phyloP scores from a whole-genome alignment of 2,113 vertebrate genomes.

The Pangasianodon hypophthalmus region DNA sequence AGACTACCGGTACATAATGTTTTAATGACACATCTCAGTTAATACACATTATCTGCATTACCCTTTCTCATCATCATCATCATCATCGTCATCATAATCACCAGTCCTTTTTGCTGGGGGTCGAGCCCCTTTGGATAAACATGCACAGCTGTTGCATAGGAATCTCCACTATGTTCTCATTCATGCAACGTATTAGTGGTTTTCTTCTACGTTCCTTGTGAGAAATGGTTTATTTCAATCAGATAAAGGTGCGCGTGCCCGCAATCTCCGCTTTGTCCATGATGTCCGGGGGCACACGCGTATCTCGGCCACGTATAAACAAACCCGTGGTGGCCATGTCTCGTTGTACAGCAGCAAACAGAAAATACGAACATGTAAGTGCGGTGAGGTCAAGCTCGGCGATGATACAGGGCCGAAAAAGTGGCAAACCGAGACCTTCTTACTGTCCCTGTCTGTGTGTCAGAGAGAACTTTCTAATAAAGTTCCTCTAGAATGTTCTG shows the following conservation, averaged over 20 bases:
- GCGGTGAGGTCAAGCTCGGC: constrained; percentile 53
- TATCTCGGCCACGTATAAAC: constrained; percentile 20
- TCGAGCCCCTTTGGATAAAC: constrained; percentile 58
- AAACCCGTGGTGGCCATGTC: constrained; percentile 34
- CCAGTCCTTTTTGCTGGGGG: constrained; percentile 49
- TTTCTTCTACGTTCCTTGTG: constrained; percentile 55
- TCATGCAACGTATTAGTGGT: constrained; percentile 62
- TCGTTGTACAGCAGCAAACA: constrained; percentile 43
- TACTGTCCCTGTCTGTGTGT: background rate
- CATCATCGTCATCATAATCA: constrained; percentile 43
- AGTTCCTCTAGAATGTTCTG: constrained; percentile 17
- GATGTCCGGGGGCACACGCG: constrained; percentile 18
- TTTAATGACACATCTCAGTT: constrained; percentile 61
- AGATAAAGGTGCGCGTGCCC: constrained; percentile 40
- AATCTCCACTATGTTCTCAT: constrained; percentile 62
- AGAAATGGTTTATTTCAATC: constrained; percentile 54
- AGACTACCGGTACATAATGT: constrained; percentile 59
- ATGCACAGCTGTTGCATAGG: constrained; percentile 63
- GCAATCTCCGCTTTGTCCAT: constrained; percentile 11
- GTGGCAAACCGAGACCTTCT: background rate
- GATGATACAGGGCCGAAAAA: constrained; percentile 1
- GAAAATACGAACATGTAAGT: constrained; percentile 38
- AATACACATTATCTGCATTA: constrained; percentile 55
- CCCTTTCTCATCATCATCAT: constrained; percentile 28
- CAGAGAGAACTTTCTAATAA: background rate